Conservation (phyloP, 2,888 invertebrate genomes). For the Ennomos quercinarius region DNA sequence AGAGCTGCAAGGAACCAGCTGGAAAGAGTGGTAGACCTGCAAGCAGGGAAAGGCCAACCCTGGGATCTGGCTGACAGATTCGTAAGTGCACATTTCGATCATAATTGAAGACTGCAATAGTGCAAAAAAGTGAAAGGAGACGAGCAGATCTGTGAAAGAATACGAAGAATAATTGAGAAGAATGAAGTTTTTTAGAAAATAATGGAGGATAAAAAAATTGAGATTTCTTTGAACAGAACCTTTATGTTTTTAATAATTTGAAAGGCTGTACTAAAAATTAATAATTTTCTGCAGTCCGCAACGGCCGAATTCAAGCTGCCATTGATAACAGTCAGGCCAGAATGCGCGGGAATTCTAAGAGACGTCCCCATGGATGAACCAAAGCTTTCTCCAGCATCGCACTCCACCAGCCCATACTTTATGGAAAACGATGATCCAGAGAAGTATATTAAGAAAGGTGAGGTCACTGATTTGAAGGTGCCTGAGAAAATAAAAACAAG, state of each 20-base stretch:
- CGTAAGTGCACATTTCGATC: slow-evolving; percentile 65
- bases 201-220: too few species aligned
- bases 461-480: slow-evolving; percentile 40
- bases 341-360: slow-evolving; percentile 87
- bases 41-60: slow-evolving; percentile 87
- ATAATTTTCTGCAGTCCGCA: slow-evolving; percentile 80
- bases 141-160: slow-evolving; percentile 35
- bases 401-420: slow-evolving; percentile 87
- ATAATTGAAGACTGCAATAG: slow-evolving; percentile 37
- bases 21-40: slow-evolving; percentile 84
- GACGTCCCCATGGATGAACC: slow-evolving; percentile 86
- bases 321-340: slow-evolving; percentile 87
- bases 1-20: slow-evolving; percentile 86
- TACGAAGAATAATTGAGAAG: slow-evolving; percentile 39
- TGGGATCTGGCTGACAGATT: slow-evolving; percentile 86
- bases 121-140: slow-evolving; percentile 7
- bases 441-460: slow-evolving; percentile 88
- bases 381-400: slow-evolving; percentile 84
- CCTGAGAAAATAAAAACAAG: not conserved
- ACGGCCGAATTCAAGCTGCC: slow-evolving; percentile 89
- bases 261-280: too few species aligned
- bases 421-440: slow-evolving; percentile 87
- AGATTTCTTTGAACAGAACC: too few species aligned
- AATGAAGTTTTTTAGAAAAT: not conserved
- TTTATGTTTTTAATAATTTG: not conserved